These are phyloP conservation scores for Haemorhous mexicanus DNA, from an alignment of 2,113 vertebrate species.

Conservation along the genomic window DNA sequence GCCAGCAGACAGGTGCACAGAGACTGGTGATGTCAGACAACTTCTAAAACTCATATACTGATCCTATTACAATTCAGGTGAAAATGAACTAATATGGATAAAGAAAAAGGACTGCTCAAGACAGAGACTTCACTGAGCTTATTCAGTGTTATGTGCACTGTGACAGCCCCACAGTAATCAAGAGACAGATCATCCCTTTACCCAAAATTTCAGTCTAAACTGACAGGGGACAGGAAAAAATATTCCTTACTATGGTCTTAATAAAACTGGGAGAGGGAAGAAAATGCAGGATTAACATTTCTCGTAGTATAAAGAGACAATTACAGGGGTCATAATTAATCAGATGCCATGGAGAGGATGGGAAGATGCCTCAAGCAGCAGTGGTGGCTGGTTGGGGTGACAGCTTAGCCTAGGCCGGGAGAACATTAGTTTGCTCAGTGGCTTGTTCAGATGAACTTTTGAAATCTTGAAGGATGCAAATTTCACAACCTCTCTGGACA, in stretches of 20 bases:
- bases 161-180: neutral
- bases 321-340: neutral
- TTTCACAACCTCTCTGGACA: neutral
- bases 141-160: neutral
- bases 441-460: neutral
- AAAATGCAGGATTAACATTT: neutral
- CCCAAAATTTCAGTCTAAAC: neutral
- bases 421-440: neutral
- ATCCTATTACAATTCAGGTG: constrained; percentile 47
- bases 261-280: neutral
- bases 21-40: constrained; percentile 7
- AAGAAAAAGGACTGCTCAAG: neutral
- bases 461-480: neutral
- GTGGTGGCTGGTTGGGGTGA: neutral
- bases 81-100: constrained; percentile 46
- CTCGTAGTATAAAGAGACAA: neutral
- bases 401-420: neutral
- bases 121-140: neutral
- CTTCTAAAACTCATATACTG: constrained; percentile 16
- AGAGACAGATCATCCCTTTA: neutral
- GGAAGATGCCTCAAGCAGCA: neutral
- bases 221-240: neutral
- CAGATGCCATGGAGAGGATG: neutral
- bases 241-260: neutral
- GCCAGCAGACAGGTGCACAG: constrained; percentile 9